Percentiles rank a stretch among this genome's conserved stretches.
These are phyloP conservation scores for Eunapius fragilis DNA, from an alignment of 37 sponge, comb jelly and placozoan species.

Conservation along the genomic window DNA sequence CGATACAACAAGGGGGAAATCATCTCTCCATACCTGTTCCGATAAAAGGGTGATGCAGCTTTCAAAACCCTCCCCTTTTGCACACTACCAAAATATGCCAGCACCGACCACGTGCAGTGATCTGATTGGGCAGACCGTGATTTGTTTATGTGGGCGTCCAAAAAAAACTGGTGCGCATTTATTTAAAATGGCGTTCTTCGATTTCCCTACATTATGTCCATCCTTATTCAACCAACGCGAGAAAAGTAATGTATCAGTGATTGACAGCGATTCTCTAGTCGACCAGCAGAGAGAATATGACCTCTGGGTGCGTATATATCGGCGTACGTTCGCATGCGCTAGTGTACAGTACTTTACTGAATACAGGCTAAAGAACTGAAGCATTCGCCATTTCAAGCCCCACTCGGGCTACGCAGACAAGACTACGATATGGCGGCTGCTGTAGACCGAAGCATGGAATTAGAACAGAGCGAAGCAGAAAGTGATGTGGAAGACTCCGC, in stretches of 20 bases:
- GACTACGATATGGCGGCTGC: background rate
- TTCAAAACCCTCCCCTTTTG: background rate
- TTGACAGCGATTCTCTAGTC: background rate
- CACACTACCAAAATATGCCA: background rate
- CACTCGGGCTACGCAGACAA: background rate
- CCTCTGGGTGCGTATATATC: background rate
- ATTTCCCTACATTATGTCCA: background rate
- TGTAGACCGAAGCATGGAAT: background rate
- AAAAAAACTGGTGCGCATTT: background rate
- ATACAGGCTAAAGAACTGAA: background rate
- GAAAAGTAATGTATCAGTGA: background rate
- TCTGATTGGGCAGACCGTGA: background rate
- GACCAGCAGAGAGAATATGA: background rate
- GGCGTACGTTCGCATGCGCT: background rate
- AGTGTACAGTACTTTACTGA: too few relatives aligned
- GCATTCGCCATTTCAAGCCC: background rate
- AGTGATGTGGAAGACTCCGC: background rate
- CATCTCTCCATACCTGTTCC: background rate
- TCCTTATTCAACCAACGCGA: background rate
- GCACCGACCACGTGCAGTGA: background rate
- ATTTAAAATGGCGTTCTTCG: background rate
- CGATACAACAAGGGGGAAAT: too few relatives aligned
- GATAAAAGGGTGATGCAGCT: background rate
- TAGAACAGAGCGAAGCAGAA: background rate
- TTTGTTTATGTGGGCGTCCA: background rate